A percentile compares a stretch with the other conserved stretches of the same genome.
These are phyloP conservation scores for Thinocorus orbignyianus DNA, from an alignment of 2,113 vertebrate species.

Conservation along the genomic window DNA sequence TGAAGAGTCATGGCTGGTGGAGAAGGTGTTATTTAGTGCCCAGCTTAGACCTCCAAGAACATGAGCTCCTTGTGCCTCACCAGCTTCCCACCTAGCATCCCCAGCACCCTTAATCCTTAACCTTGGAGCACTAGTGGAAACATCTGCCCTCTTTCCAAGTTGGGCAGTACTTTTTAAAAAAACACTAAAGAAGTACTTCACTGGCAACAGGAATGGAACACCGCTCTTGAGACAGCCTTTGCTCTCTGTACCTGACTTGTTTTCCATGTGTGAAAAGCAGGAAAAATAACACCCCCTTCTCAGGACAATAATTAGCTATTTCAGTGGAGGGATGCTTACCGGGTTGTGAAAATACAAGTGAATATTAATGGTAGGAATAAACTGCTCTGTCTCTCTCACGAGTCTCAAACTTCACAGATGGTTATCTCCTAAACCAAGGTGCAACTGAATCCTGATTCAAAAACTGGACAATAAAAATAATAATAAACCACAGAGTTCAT, in stretches of 20 bases:
- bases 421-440: background rate
- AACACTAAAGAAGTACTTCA: background rate
- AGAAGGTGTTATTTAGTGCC: background rate
- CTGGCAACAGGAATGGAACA: background rate
- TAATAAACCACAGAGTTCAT: background rate
- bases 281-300: background rate
- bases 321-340: background rate
- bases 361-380: background rate
- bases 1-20: rapidly evolving
- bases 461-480: background rate
- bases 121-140: background rate
- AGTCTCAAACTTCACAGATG: background rate
- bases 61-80: background rate
- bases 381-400: background rate
- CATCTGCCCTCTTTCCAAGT: rapidly evolving
- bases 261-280: background rate
- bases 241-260: background rate
- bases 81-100: background rate
- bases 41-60: background rate
- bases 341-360: background rate
- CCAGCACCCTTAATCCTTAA: background rate
- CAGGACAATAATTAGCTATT: background rate
- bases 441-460: background rate
- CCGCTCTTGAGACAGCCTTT: background rate
- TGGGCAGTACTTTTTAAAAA: background rate